Evolutionary conservation across 2,888 invertebrate species (phyloP).

Genomic region (Barypeithes pellucidus): DNA sequence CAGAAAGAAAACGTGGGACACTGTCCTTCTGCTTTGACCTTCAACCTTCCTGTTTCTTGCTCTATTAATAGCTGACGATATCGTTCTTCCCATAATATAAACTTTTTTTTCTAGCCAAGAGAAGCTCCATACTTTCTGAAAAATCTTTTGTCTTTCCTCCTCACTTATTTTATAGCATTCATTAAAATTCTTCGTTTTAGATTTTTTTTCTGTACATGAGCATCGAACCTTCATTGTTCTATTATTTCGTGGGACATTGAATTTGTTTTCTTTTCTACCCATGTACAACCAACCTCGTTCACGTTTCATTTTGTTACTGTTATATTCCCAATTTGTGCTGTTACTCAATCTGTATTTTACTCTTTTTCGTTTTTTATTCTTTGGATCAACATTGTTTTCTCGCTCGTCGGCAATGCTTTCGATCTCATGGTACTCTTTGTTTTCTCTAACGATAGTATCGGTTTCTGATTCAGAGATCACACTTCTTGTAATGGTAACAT

Average conservation of each 20-base stretch:
- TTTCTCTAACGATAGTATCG: no score
- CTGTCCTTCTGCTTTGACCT: conserved; percentile 31
- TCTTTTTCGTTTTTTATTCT: no score
- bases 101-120: conserved; percentile 48
- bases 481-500: no score
- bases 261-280: conserved; percentile 45
- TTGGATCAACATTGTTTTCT: no score
- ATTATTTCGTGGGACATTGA: conserved; percentile 34
- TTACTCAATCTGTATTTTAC: conserved; percentile 42
- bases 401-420: no score
- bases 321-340: conserved; percentile 37
- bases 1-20: conserved; percentile 23
- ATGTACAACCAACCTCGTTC: conserved; percentile 28
- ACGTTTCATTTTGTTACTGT: conserved; percentile 37
- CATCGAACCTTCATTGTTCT: conserved; percentile 37
- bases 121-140: conserved; percentile 47
- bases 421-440: no score
- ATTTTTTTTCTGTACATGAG: conserved; percentile 33
- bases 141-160: conserved; percentile 42
- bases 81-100: conserved; percentile 27
- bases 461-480: no score
- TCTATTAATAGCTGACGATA: conserved; percentile 36
- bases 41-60: conserved; percentile 40
- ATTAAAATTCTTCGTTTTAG: conserved; percentile 30
- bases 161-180: conserved; percentile 42